Base-by-base conservation (phyloP, 2,888 invertebrate species). In the Beris morrisii region DNA sequence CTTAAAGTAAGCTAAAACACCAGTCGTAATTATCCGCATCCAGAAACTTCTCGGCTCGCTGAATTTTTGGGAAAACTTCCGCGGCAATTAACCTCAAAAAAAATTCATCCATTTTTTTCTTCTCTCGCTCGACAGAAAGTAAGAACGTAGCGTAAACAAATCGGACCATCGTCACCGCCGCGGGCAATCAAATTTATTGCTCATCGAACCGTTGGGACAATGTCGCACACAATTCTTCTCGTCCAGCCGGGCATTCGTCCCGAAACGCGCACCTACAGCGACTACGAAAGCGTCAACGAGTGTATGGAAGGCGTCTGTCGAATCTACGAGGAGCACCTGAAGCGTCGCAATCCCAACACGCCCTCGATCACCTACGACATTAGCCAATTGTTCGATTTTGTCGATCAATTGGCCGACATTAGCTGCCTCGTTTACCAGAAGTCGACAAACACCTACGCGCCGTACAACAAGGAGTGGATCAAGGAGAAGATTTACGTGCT, bases 301-400 rank as follows among this genome's bases (percentile, higher is more conserved):
- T 97, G 97, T 77, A 92, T 98, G 91, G 97, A 98, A 83, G 97
- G 96, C 44, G 96, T 99, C 11, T 99, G 99, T 79, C 97, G 97
- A 83, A 98, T 99, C 71, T 99, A 96, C 77, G 99, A 99, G 77
- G 98, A 99, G 76, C 98, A 99, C 81, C 82, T 99, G 72, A 99
- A 99, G 78, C 86, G 93, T 68, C 86, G 93, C 75, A 97, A 98
- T 78, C 98, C 99, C 0, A 92, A 95, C 76, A 93, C 94, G 13
- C 95, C 96, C 1, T 95, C 95, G 2, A 99, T 99, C 69, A 98
- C 98, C 0, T 99, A 99, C 76, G 98, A 99, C 79, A 97, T 99
- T 65, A 93, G 93, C 65, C 97, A 99, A 77, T 83, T 99, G 67
- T 99, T 99, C 79, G 97, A 98, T 79, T 99, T 99, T 78, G 91